Conservation (phyloP, 2,888 invertebrate genomes). For the Balanococcus diminutus region DNA sequence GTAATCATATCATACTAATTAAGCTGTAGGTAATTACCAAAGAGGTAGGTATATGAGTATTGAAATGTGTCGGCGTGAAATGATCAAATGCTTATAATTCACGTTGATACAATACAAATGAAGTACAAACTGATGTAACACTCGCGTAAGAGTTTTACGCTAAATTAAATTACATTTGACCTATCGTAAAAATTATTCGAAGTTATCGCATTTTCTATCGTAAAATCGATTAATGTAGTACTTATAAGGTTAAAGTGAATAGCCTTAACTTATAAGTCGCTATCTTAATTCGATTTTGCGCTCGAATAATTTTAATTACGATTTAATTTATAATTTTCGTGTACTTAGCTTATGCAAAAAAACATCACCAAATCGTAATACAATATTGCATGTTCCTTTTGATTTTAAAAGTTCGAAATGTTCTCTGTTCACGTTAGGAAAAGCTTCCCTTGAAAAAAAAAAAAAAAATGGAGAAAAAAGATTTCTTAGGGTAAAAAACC, state of each 20-base stretch:
- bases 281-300: constrained; percentile 2
- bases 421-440: not conserved
- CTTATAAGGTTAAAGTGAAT: constrained; percentile 1
- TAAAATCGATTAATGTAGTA: not conserved
- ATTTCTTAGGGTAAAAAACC: too few relatives aligned
- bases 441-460: too few relatives aligned
- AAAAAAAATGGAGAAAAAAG: too few relatives aligned
- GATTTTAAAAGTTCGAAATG: not conserved
- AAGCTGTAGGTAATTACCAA: not conserved
- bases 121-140: constrained; percentile 33
- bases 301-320: not conserved
- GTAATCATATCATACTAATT: not conserved
- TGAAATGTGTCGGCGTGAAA: not conserved
- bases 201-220: not conserved
- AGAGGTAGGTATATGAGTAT: not conserved
- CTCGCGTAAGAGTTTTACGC: constrained; percentile 18
- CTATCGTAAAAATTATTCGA: constrained; percentile 2
- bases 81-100: constrained; percentile 10
- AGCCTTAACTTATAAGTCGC: not conserved
- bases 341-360: constrained; percentile 18
- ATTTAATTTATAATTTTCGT: not conserved
- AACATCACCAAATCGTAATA: constrained; percentile 13
- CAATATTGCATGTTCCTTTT: not conserved
- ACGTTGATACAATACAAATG: not conserved
- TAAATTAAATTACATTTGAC: not conserved